Evolutionary conservation across 2,797 vertebrate species (phyloP), one percentile per base, ranked within the genome.

Genomic region (Sebastiscus tertius): DNA sequence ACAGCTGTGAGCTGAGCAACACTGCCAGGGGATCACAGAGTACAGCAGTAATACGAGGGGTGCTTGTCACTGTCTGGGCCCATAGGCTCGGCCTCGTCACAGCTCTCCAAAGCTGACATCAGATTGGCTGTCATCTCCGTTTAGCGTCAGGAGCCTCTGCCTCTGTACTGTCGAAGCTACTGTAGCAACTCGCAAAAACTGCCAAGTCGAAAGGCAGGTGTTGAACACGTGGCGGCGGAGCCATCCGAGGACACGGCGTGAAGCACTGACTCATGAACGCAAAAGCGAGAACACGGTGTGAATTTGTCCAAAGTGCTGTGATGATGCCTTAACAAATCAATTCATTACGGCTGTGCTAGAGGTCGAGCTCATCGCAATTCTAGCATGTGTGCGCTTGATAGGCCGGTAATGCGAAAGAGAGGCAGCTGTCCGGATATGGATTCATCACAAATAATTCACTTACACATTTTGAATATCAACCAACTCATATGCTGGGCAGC

Each of bases 181-280:
- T 67, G 75, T 67, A 64, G 77, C 79, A 36, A 72, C 33, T 74
- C 13, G 10, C 54, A 12, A 60, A 46, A 60, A 49, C 46, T 6
- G 76, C 58, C 20, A 56, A 68, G 72, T 62, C 59, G 79, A 82
- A 68, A 81, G 84, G 86, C 90, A 91, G 89, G 86, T 89, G 87
- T 73, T 67, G 68, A 59, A 2, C 70, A 88, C 76, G 56, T 76
- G 72, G 55, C 60, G 9, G 11, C 22, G 1, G 77, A 87, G 88
- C 88, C 91, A 72, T 87, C 68, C 10, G 70, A 93, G 88, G 91
- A 91, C 84, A 61, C 1, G 72, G 56, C 42, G 82, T 55, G 82
- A 85, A 81, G 81, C 80, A 70, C 73, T 85, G 81, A 91, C 52
- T 88, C 82, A 83, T 52, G 36, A 81, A 66, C 80, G 58, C 54